These are phyloP conservation scores for Dolichopus griseipennis DNA, from an alignment of 2,888 invertebrate species.

Conservation along the genomic window DNA sequence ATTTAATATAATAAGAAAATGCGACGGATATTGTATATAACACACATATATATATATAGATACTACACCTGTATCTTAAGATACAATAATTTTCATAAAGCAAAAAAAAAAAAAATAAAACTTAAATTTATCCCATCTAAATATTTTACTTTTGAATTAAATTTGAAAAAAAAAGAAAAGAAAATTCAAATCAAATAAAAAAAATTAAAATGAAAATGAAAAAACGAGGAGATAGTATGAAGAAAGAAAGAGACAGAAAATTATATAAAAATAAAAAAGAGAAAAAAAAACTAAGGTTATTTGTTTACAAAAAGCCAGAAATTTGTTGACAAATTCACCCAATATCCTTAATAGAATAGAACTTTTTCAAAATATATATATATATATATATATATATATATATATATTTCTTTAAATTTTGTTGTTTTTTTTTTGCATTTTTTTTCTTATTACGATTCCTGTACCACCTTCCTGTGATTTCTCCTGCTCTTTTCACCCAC, in stretches of 20 bases:
- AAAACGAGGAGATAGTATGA: background rate
- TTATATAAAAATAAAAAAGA: no score
- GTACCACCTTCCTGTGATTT: background rate
- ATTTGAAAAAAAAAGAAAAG: background rate
- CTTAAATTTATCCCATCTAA: background rate
- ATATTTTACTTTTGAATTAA: background rate
- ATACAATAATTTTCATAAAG: no score
- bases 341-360: conserved; percentile 10
- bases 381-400: no score
- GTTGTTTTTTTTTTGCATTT: background rate
- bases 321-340: conserved; percentile 13
- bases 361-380: no score
- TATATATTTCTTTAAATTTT: background rate
- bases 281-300: background rate
- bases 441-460: background rate
- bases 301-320: conserved; percentile 7
- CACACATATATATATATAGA: background rate
- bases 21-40: background rate
- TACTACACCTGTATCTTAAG: no score
- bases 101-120: no score
- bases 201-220: background rate
- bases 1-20: background rate
- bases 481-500: no score
- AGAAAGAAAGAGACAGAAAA: background rate
- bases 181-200: background rate